Base-by-base conservation (phyloP, 2,797 vertebrate species). In the Platalea minor region DNA sequence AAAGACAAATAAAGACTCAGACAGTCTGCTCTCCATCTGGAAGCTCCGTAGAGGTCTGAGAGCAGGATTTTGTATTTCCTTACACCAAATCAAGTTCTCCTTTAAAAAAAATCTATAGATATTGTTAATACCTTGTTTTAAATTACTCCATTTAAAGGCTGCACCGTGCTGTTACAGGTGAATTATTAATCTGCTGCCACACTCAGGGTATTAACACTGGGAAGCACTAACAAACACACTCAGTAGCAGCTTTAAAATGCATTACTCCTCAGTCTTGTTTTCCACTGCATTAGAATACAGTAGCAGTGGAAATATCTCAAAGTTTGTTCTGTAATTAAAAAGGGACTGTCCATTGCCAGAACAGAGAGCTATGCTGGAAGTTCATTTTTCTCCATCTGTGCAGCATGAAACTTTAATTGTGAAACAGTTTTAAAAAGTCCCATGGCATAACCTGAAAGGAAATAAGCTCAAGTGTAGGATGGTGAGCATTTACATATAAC, bases 381-480 rank as follows among this genome's bases (percentile, higher is more conserved):
- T 85, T 91, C 33, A 67, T 93, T 94, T 91, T 95, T 93, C 74
- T 90, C 74, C 73, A 91, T 74, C 89, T 95, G 73, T 90, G 61
- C 83, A 61, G 41, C 54, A 67, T 91, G 39, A 94, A 94, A 91
- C 46, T 91, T 95, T 87, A 93, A 88, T 86, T 85, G 67, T 53
- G 51, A 91, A 93, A 75, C 70, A 31, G 80, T 35, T 91, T 91
- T 86, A 2, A 43, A 57, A 93, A 65, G 87, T 70, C 74, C 85
- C 79, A 18, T 70, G 75, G 25, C 74, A 88, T 65, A 95, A 91
- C 83, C 82, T 91, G 68, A 85, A 91, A 88, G 43, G n/a, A 92
- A 90, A 81, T 48, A 29, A 72, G 41, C 61, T 63, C 3, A 88
- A 89, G 4, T 16, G 37, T 67, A 69, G 51, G 35, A 67, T 70